Conservation (phyloP, 2,113 vertebrate species). For the Nicator chloris region DNA sequence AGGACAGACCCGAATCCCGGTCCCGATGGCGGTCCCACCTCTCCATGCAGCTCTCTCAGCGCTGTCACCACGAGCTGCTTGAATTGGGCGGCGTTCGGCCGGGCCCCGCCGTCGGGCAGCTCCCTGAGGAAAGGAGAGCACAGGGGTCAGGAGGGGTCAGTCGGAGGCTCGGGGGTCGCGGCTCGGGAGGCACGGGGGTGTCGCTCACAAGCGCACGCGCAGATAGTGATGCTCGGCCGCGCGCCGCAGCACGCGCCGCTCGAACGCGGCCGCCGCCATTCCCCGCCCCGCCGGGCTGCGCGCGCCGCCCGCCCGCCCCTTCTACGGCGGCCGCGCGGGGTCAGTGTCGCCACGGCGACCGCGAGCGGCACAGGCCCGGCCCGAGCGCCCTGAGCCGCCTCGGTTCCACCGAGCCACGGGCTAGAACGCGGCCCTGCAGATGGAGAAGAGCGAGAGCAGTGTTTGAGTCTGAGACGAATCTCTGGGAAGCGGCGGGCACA, state of each 20-base stretch:
- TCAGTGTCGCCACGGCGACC: background rate
- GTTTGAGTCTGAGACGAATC: accelerated
- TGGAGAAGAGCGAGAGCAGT: background rate
- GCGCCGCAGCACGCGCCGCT: constrained; percentile 79
- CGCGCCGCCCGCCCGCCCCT: background rate
- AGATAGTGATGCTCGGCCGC: constrained; percentile 81
- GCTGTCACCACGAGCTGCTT: constrained; percentile 85
- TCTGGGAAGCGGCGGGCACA: background rate
- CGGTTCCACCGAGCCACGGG: background rate
- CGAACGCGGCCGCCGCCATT: constrained; percentile 48
- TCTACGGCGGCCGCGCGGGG: background rate
- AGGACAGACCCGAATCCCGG: too few species aligned
- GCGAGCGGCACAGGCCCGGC: too few species aligned
- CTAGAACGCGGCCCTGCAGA: background rate
- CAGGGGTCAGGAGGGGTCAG: background rate
- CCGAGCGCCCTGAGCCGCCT: too few species aligned
- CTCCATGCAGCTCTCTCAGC: constrained; percentile 84
- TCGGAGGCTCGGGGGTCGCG: background rate
- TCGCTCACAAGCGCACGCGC: constrained; percentile 83
- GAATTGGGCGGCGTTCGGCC: constrained; percentile 77
- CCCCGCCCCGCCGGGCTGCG: background rate
- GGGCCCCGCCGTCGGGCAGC: constrained; percentile 72
- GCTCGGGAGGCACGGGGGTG: too few species aligned
- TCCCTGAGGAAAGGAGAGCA: constrained; percentile 61
- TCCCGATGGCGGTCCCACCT: constrained; percentile 69